Evolutionary conservation across 2,797 vertebrate species (phyloP).

Genomic region (Babyrousa celebensis): DNA sequence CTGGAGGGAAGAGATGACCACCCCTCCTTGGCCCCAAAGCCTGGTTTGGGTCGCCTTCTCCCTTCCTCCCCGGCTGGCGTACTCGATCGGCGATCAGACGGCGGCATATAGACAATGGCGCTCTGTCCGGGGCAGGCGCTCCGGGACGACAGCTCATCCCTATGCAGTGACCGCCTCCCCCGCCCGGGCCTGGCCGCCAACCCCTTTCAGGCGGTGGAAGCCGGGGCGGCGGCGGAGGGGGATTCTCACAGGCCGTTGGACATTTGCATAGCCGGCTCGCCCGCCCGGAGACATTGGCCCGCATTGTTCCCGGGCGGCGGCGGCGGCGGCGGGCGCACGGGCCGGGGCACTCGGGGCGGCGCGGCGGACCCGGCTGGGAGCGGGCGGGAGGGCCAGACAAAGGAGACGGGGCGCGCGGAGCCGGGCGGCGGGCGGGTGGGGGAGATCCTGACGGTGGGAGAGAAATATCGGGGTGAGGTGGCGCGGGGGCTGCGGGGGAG

Average conservation of each 20-base stretch:
- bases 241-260: constrained; percentile 85
- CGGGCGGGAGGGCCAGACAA: constrained; percentile 76
- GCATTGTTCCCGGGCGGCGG: constrained; percentile 89
- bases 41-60: neutral
- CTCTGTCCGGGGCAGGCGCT: constrained; percentile 89
- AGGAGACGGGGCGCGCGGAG: constrained; percentile 58
- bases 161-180: constrained; percentile 88
- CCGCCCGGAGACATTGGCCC: constrained; percentile 89
- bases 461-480: constrained; percentile 69
- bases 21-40: neutral
- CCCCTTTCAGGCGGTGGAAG: constrained; percentile 90
- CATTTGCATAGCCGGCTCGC: constrained; percentile 91
- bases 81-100: constrained; percentile 87
- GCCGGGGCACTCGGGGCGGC: constrained; percentile 72
- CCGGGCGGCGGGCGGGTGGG: constrained; percentile 50
- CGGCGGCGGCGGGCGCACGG: constrained; percentile 82
- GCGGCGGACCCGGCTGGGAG: constrained; percentile 78
- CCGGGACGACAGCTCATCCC: constrained; percentile 90
- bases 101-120: constrained; percentile 87
- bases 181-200: constrained; percentile 81
- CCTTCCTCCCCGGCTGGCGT: constrained; percentile 74
- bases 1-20: neutral
- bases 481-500: neutral
- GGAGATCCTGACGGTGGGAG: constrained; percentile 47
- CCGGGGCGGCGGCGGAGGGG: constrained; percentile 87